Evolutionary conservation across 2,113 vertebrate species (phyloP), one percentile per base, ranked within the genome.

Genomic region (Phoenicopterus ruber): DNA sequence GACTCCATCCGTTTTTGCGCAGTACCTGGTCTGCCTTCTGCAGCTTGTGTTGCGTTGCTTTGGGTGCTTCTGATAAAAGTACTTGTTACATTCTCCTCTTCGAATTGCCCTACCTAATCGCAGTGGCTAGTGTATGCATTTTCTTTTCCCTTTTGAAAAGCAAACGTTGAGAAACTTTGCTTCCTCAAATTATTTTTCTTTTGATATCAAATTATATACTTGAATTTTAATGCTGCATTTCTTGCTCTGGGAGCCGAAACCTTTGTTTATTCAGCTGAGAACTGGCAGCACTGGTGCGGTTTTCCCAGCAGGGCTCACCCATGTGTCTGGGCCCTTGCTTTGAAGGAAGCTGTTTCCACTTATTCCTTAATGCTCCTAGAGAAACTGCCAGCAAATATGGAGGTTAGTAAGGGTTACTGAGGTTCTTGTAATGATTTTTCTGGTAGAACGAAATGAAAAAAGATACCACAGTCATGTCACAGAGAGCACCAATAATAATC

Each of bases 151-250:
- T 38, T 71, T 86, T 55, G 25, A 70, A 93, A 87, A 82, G 25
- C 13, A 54, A 31, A 87, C 73, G 13, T 69, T 70, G 38, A 86
- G 62, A 62, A 10, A 34, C 26, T 87, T 87, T 50, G 2, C 46
- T 77, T 88, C 47, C 55, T 36, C 18, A 77, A 42, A 86, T 83
- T 59, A 58, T 67, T 90, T 93, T 81, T 63, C 58, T 74, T 86
- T 83, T 86, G 25, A 31, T 93, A 78, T 83, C 50, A 70, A 66
- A 70, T 71, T 62, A 3, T 69, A 17, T 62, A 24, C n/a, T 42
- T 94, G 76, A 83, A 83, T 97, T 86, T 94, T 83, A 81, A 63
- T 84, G 55, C 46, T 88, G 44, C n/a, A 46, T 82, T 88, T 86
- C 31, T 92, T 81, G 32, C 50, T 67, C 17, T 66, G 79, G 82